Conservation (phyloP, 2,888 invertebrate genomes). For the Ennomos fuscantarius region DNA sequence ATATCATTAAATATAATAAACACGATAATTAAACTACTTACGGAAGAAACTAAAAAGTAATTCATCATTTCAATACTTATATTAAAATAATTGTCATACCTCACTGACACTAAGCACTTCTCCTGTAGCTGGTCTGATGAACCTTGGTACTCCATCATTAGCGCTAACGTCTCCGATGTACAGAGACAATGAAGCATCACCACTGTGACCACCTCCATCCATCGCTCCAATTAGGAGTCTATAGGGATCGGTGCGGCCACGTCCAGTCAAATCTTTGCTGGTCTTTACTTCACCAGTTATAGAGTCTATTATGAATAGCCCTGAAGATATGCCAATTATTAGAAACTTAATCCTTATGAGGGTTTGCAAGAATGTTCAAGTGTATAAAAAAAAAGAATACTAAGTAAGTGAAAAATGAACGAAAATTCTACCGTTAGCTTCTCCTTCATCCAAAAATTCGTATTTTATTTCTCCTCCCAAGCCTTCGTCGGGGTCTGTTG, state of each 20-base stretch:
- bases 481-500: conserved; percentile 91
- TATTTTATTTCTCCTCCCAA: conserved; percentile 89
- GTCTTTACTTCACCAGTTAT: conserved; percentile 89
- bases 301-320: conserved; percentile 88
- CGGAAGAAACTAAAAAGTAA: too few relatives aligned
- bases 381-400: too few relatives aligned
- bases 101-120: conserved; percentile 90
- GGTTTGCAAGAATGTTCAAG: too few relatives aligned
- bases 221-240: conserved; percentile 87
- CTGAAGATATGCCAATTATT: conserved; percentile 57
- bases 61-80: too few relatives aligned
- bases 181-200: conserved; percentile 86
- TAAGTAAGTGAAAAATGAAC: too few relatives aligned
- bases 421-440: conserved; percentile 85
- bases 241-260: conserved; percentile 91
- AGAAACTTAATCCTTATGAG: too few relatives aligned
- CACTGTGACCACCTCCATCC: conserved; percentile 88
- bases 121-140: conserved; percentile 88
- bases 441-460: conserved; percentile 90
- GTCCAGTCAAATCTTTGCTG: conserved; percentile 88
- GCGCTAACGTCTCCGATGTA: conserved; percentile 92
- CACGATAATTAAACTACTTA: too few relatives aligned
- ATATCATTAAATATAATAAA: too few relatives aligned
- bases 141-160: conserved; percentile 92
- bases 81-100: conserved; percentile 60